Base-by-base conservation (phyloP, 2,113 vertebrate species). In the Urocolius indicus region DNA sequence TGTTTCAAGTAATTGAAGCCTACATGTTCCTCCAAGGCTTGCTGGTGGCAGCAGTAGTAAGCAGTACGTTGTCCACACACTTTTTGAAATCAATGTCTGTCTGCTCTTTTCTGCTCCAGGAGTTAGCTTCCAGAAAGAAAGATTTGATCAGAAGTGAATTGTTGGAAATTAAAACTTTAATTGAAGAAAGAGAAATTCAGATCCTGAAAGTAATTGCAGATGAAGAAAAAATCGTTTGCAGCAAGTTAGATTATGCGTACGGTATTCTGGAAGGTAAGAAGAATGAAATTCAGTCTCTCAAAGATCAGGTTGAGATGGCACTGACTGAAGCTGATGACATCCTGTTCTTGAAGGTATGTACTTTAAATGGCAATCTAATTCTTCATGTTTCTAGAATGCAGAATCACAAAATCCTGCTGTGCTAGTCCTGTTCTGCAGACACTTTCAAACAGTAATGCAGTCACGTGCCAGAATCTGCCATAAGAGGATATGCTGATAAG, bases 321-420 rank as follows among this genome's bases (percentile, higher is more conserved):
- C 97, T 99, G 95, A 84, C 76, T 18, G 97, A 98, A 91, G 91
- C 59, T 5, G 98, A 98, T 2, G 98, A 98, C 2, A 32, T 98
- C 38, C 84, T 97, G n/a, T 99, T 99, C 96, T 97, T 99, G 48
- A 98, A 99, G 99, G 99, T 99, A 34, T 3, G 4, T 57, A 41
- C 49, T 71, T 78, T 69, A 69, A 49, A 65, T 32, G 32, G 2
- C 4, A 87, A 79, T 75, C 29, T 13, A 45, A 0, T 80, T 84
- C 46, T 85, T 90, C 7, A 1, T 30, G 66, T n/a, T 81, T 66
- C 62, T 73, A 73, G 54, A 83, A 58, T 29, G 43, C 34, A 67
- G 63, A 81, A 54, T 84, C 23, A 29, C 43, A 73, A 49, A 93
- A 82, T 10, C 20, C 20, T 65, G 49, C 59, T 58, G 49, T 23